These are phyloP conservation scores for Anguilla marmorata DNA, from an alignment of 2,797 vertebrate species.

Conservation along the genomic window DNA sequence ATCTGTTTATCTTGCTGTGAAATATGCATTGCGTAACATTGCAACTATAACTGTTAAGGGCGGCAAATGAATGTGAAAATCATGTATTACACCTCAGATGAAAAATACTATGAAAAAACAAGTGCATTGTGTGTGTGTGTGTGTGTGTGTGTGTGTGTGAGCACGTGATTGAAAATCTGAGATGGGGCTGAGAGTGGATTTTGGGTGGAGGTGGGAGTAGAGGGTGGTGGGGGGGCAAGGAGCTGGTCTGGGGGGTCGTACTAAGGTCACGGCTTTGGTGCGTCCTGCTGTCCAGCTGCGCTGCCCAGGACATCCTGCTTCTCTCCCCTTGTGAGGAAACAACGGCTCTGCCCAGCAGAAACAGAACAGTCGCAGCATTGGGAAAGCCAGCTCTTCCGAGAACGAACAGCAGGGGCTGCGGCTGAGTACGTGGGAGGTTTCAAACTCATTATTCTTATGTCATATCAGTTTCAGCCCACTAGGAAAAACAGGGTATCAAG, in stretches of 20 bases:
- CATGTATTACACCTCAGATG: neutral
- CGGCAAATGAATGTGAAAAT: neutral
- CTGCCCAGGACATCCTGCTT: slow-evolving; percentile 31
- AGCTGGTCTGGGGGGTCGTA: neutral
- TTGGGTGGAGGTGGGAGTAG: neutral
- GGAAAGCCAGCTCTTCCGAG: slow-evolving; percentile 14
- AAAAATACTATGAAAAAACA: neutral
- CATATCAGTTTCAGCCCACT: neutral
- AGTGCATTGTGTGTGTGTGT: neutral
- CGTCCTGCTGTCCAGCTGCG: slow-evolving; percentile 14
- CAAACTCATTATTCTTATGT: neutral
- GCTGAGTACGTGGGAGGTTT: neutral
- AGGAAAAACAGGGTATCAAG: neutral
- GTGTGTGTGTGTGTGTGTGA: neutral
- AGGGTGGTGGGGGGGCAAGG: neutral
- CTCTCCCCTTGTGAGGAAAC: slow-evolving; percentile 16
- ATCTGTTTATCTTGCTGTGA: neutral
- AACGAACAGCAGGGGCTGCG: neutral
- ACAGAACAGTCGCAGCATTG: neutral
- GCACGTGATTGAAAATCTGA: neutral
- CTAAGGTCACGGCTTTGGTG: neutral
- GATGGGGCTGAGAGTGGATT: neutral
- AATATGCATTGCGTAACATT: neutral
- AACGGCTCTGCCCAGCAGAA: slow-evolving; percentile 4
- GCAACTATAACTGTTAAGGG: neutral